Base-by-base conservation (phyloP, 2,888 invertebrate genomes). In the Drosophila kokeensis region DNA sequence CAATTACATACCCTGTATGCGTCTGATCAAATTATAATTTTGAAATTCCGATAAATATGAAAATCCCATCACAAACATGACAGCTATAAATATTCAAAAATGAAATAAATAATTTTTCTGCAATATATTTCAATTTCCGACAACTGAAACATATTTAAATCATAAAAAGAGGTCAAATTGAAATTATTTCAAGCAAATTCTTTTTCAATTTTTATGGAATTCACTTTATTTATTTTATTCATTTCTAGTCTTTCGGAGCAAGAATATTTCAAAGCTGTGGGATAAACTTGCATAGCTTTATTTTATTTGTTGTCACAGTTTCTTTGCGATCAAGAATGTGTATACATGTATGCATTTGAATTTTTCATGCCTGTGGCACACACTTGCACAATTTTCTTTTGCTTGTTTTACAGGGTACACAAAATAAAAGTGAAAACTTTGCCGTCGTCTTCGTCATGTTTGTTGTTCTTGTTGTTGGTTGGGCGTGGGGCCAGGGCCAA, bases 391-490 rank as follows among this genome's bases (percentile, higher is more conserved):
- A 30, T 8, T 34, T 40, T 40, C n/a, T 29, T 21, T 10, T 30
- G 21, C 8, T 10, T 4, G 13, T 21, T 21, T 6, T 15, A 36
- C 40, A 69, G 69, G 54, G 55, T 55, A 68, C 49, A 34, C 45
- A 66, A 70, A 74, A 71, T 61, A 79, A 82, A 79, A 80, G 80
- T 79, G 76, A 78, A 87, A 86, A 89, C 76, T 86, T 87, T 79
- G 64, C 76, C 77, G 68, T 67, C 73, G 65, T 42, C 32, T 53
- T 50, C 36, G 65, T 65, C 38, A 7, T 40, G 15, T 10, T 57
- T 57, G 29, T 42, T 36, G 59, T 55, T 49, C 65, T 65, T 68
- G 40, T 58, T 49, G 62, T 49, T 79, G 60, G 54, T 55, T 15
- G 8, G 67, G 68, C 78, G 58, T 65, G 34, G 58, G 60, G 70